Evolutionary conservation across 2,797 vertebrate species (phyloP).

Genomic region (Microchirus variegatus): DNA sequence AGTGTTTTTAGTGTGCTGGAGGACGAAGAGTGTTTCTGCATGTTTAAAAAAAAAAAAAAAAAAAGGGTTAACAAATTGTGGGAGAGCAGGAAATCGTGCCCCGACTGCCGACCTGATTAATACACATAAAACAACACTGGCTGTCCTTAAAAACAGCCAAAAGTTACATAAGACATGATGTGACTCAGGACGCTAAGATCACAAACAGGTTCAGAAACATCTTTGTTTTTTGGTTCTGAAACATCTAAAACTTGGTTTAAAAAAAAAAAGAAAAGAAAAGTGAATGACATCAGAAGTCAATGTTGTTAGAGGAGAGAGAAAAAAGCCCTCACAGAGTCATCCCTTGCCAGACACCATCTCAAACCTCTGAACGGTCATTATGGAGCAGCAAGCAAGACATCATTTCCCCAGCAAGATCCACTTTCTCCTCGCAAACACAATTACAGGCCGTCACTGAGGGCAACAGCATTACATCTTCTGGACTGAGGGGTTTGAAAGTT

Average conservation of each 20-base stretch:
- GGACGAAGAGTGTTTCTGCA: no score
- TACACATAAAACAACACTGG: background rate
- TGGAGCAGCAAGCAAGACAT: constrained; percentile 48
- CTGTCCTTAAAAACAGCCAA: background rate
- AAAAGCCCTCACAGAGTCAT: constrained; percentile 18
- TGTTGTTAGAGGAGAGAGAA: constrained; percentile 18
- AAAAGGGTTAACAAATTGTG: background rate
- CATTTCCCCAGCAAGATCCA: constrained; percentile 73
- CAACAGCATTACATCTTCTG: constrained; percentile 29
- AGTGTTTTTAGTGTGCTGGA: background rate
- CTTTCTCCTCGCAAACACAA: constrained; percentile 60
- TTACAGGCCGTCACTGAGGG: constrained; percentile 50
- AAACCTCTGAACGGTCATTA: constrained; percentile 55
- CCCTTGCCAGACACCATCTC: constrained; percentile 43
- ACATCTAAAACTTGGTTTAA: constrained; percentile 14
- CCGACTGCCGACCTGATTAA: background rate
- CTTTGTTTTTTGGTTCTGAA: constrained; percentile 20
- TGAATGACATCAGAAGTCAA: constrained; percentile 35
- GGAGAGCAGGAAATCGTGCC: background rate
- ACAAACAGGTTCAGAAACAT: constrained; percentile 3
- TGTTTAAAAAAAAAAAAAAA: background rate
- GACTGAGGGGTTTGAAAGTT: constrained; percentile 12
- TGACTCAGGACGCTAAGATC: constrained; percentile 7
- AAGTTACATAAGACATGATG: background rate
- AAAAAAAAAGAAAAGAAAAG: constrained; percentile 18